Evolutionary conservation across 2,797 vertebrate species (phyloP).

Genomic region (Pseudochaenichthys georgianus): DNA sequence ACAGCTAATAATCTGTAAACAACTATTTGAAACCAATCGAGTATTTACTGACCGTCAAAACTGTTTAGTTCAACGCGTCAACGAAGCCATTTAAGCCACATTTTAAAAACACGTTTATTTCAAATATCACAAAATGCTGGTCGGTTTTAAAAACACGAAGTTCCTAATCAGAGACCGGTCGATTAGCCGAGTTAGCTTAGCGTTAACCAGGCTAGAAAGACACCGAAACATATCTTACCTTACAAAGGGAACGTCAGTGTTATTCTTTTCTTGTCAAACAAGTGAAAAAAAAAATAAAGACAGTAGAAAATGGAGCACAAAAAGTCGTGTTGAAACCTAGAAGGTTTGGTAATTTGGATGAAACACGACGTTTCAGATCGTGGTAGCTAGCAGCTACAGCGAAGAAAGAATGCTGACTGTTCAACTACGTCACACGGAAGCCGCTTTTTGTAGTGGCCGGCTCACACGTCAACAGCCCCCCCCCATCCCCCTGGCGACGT

Average conservation of each 20-base stretch:
- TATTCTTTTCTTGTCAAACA: conserved; percentile 27
- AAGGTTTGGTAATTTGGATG: conserved; percentile 1
- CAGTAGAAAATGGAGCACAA: background rate
- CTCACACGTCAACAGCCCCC: conserved; percentile 42
- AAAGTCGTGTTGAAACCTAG: conserved; percentile 9
- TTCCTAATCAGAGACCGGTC: conserved; percentile 26
- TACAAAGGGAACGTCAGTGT: conserved; percentile 74
- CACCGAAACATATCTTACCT: conserved; percentile 63
- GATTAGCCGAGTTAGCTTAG: conserved; percentile 29
- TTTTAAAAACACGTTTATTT: rapidly evolving
- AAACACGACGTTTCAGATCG: conserved; percentile 2
- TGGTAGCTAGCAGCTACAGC: conserved; percentile 17
- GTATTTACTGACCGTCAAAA: rapidly evolving
- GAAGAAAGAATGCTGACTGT: conserved; percentile 70
- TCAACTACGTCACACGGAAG: conserved; percentile 61
- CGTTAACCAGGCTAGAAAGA: conserved; percentile 31
- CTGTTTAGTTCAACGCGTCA: rapidly evolving
- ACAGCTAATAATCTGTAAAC: conserved; percentile 33
- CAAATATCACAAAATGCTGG: background rate
- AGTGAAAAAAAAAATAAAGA: conserved; percentile 25
- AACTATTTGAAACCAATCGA: background rate
- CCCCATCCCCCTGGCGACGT: conserved; percentile 45
- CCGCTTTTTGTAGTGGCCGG: conserved; percentile 45
- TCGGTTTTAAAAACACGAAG: background rate
- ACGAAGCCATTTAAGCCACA: rapidly evolving